Percentiles rank a stretch among this genome's conserved stretches.
Evolutionary conservation across 2,113 vertebrate genomes (phyloP).

Genomic region (Mesitornis unicolor): DNA sequence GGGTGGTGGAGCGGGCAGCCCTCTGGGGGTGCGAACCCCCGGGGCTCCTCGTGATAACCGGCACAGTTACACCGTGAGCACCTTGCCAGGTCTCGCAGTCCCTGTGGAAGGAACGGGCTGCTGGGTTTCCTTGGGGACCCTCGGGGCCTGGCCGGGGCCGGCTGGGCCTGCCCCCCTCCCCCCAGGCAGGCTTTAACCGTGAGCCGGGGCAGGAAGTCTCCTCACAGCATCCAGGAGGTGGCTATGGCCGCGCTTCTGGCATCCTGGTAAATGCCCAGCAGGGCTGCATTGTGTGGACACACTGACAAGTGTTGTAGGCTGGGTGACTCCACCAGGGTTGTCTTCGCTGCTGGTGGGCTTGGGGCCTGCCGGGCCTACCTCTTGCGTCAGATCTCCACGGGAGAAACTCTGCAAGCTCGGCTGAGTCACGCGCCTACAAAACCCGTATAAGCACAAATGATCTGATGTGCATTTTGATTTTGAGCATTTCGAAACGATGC

Average conservation of each 20-base stretch:
- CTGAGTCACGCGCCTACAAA: not conserved
- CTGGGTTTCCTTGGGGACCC: not conserved
- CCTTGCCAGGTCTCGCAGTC: not conserved
- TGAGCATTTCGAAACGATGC: not conserved
- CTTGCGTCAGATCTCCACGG: fast-evolving
- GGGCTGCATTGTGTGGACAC: not conserved
- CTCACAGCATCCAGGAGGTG: no score
- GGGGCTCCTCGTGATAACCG: fast-evolving
- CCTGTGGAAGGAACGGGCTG: fast-evolving
- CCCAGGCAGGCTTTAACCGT: not conserved
- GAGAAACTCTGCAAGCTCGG: not conserved
- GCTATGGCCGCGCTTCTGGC: not conserved
- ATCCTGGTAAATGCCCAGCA: no score
- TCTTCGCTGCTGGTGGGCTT: not conserved
- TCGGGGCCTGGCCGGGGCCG: not conserved
- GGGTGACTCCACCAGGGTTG: not conserved
- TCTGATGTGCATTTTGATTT: not conserved
- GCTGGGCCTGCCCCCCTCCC: not conserved
- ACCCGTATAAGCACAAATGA: not conserved
- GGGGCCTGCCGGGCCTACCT: not conserved
- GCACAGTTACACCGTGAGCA: fast-evolving
- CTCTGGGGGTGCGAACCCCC: fast-evolving
- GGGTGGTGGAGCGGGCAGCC: fast-evolving
- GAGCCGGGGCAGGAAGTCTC: no score
- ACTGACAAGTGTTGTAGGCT: not conserved